phyloP scores from a whole-genome alignment of 2,797 vertebrate genomes.

The Bradypodion ventrale region DNA sequence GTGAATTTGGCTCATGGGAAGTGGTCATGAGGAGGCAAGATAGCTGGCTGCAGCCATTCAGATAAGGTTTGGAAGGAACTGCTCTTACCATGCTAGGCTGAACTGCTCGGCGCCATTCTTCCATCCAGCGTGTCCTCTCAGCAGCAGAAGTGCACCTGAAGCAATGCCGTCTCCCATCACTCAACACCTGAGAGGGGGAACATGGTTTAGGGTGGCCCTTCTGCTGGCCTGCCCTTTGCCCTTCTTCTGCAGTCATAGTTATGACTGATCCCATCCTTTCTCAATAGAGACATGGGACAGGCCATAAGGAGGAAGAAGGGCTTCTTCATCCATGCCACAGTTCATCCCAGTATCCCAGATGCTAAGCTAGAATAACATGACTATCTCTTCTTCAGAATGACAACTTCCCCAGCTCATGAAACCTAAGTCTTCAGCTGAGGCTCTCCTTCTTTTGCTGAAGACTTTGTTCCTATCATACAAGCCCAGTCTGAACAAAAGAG shows the following conservation, averaged over 20 bases:
- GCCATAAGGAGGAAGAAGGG: background rate
- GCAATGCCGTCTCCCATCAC: slow-evolving; percentile 83
- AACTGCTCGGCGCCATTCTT: slow-evolving; percentile 85
- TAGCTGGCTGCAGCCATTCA: background rate
- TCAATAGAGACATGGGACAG: background rate
- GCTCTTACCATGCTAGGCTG: slow-evolving; percentile 86
- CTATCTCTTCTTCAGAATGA: too few relatives aligned
- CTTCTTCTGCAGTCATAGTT: too few relatives aligned
- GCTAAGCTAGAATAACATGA: background rate
- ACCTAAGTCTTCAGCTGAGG: background rate
- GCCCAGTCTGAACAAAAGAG: background rate
- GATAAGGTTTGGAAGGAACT: background rate
- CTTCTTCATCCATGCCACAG: too few relatives aligned
- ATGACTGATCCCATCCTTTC: background rate
- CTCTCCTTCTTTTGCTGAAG: too few relatives aligned
- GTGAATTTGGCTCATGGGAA: too few relatives aligned
- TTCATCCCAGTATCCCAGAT: too few relatives aligned
- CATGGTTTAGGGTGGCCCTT: background rate
- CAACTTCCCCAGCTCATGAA: too few relatives aligned
- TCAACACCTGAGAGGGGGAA: slow-evolving; percentile 80
- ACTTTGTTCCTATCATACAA: too few relatives aligned
- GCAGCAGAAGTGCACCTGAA: slow-evolving; percentile 89
- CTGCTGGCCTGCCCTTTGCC: background rate
- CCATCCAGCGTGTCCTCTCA: slow-evolving; percentile 92
- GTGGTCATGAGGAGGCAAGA: too few relatives aligned